phyloP scores from a whole-genome alignment of 2,888 invertebrate species.

The Machimus atricapillus region DNA sequence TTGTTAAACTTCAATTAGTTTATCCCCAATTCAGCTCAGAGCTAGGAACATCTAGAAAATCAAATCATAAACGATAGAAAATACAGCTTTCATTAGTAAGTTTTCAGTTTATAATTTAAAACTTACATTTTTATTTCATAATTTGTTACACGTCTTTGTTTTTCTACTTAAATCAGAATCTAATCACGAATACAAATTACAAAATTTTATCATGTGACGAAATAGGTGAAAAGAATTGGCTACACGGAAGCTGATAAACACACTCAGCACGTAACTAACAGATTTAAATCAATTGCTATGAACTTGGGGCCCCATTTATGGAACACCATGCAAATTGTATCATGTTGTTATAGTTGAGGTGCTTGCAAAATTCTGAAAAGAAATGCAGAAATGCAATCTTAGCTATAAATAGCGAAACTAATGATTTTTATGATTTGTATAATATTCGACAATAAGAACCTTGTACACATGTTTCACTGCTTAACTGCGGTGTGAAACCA shows the following conservation, averaged over 20 bases:
- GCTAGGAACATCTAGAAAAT: no score
- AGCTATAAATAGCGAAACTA: no score
- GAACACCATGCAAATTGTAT: background rate
- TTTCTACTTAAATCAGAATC: no score
- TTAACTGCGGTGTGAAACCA: background rate
- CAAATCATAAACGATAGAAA: no score
- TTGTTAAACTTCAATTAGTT: no score
- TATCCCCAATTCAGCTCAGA: no score
- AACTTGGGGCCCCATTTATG: background rate
- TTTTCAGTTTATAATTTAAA: no score
- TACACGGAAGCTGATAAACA: background rate
- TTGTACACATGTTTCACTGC: background rate
- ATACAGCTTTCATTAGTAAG: no score
- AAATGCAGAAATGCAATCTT: background rate
- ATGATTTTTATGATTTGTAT: no score
- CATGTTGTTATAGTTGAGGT: background rate
- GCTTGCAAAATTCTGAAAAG: background rate
- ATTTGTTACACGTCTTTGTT: no score
- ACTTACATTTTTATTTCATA: no score
- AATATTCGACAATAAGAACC: background rate
- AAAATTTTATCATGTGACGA: background rate
- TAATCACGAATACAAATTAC: no score
- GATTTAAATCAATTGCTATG: background rate
- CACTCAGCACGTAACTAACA: background rate
- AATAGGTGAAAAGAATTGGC: background rate